Conservation (phyloP, 2,797 vertebrate genomes). For the Aselliscus stoliczkanus region DNA sequence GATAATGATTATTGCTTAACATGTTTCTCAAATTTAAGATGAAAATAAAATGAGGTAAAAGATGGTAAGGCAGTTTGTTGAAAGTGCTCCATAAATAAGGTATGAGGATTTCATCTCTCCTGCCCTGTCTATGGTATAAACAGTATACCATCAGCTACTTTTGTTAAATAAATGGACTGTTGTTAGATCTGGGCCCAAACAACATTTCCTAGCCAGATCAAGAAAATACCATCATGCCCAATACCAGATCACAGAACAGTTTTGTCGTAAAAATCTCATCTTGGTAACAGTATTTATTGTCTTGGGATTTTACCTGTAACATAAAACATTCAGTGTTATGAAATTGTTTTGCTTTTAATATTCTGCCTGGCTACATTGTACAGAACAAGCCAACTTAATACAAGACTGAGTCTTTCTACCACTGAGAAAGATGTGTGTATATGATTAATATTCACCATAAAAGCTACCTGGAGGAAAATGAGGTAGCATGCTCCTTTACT, state of each 20-base stretch:
- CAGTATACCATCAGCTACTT: not conserved
- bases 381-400: not conserved
- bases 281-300: not conserved
- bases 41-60: conserved; percentile 1
- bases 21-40: conserved; percentile 1
- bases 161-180: not conserved
- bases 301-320: conserved; percentile 16
- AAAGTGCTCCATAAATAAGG: not conserved
- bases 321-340: not conserved
- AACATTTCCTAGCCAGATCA: not conserved
- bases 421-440: not conserved
- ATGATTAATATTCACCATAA: conserved; percentile 32
- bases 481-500: not conserved
- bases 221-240: not conserved
- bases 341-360: conserved; percentile 27
- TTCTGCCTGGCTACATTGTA: not conserved
- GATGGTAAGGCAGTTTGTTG: not conserved
- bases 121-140: not conserved
- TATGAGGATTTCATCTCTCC: not conserved
- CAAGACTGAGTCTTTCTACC: not conserved
- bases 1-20: not conserved
- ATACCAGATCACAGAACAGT: not conserved
- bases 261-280: conserved; percentile 24
- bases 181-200: not conserved
- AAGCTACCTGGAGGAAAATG: conserved; percentile 31